Percentiles rank a stretch among this genome's conserved stretches.
Evolutionary conservation across 2,113 vertebrate species (phyloP).

Genomic region (Oenanthe melanoleuca): DNA sequence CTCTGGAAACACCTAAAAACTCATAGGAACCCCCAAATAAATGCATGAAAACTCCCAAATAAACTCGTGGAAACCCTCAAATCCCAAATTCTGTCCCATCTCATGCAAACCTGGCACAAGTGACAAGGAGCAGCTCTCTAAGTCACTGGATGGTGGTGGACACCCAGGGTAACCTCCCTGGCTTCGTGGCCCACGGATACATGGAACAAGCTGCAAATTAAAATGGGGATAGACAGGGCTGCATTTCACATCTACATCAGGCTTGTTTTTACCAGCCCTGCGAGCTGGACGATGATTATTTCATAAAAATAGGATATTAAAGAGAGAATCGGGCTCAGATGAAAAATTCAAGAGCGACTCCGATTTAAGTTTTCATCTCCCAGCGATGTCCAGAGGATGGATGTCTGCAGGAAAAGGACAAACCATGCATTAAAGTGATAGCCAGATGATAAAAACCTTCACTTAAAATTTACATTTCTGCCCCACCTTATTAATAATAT

Average conservation of each 20-base stretch:
- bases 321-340: conserved; percentile 32
- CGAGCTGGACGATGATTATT: conserved; percentile 57
- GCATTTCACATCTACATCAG: conserved; percentile 5
- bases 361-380: conserved; percentile 42
- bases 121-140: not conserved
- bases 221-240: not conserved
- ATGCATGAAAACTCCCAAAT: too few species aligned
- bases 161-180: not conserved
- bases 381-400: conserved; percentile 21
- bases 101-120: not conserved
- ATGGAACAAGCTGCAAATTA: conserved; percentile 11
- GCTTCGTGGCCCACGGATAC: not conserved
- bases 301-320: conserved; percentile 54
- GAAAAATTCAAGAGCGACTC: conserved; percentile 27
- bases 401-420: conserved; percentile 63
- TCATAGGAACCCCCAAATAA: not conserved
- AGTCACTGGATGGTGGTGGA: not conserved
- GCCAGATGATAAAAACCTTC: conserved; percentile 51
- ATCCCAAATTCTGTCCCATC: not conserved
- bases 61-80: not conserved
- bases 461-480: conserved; percentile 55
- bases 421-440: conserved; percentile 54
- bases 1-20: not conserved
- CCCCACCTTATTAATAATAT: conserved; percentile 53
- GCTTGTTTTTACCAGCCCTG: conserved; percentile 33